Percentiles rank a stretch among this genome's conserved stretches.
phyloP scores from a whole-genome alignment of 2,888 invertebrate species.

The Aphidoletes aphidimyza region DNA sequence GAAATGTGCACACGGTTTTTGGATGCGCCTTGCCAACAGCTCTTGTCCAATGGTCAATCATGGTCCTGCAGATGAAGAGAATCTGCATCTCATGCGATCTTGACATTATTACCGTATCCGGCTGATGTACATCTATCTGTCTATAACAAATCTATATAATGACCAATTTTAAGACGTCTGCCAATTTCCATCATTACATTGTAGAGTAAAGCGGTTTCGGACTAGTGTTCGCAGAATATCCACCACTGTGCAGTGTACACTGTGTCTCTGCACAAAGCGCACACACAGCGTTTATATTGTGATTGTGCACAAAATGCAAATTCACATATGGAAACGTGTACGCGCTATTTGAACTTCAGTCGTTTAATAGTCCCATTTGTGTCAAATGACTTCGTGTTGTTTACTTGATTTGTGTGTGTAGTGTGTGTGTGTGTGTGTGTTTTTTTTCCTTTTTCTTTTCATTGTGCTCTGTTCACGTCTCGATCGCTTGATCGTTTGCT shows the following conservation, averaged over 20 bases:
- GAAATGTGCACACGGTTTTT: too few relatives aligned
- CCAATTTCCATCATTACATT: slow-evolving; percentile 1
- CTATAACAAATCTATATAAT: slow-evolving; percentile 36
- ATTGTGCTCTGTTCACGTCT: neutral
- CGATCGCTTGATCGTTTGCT: neutral
- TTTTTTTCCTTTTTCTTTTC: neutral
- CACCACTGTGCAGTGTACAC: neutral
- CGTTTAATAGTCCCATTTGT: slow-evolving; percentile 25
- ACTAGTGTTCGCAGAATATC: too few relatives aligned
- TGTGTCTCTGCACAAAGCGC: neutral
- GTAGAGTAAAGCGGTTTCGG: neutral
- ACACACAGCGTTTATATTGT: neutral
- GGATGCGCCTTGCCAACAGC: too few relatives aligned
- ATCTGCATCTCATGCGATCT: neutral
- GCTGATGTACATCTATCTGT: neutral
- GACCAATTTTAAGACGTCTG: slow-evolving; percentile 36
- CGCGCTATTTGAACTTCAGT: neutral
- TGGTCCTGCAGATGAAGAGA: neutral
- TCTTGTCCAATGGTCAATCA: neutral
- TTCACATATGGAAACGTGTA: neutral
- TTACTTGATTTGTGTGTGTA: too few relatives aligned
- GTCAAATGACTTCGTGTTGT: neutral
- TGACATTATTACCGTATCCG: slow-evolving; percentile 20
- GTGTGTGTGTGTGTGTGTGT: too few relatives aligned
- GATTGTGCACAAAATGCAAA: neutral